phyloP scores from a whole-genome alignment of 2,113 vertebrate genomes.

The Alethe castanea region DNA sequence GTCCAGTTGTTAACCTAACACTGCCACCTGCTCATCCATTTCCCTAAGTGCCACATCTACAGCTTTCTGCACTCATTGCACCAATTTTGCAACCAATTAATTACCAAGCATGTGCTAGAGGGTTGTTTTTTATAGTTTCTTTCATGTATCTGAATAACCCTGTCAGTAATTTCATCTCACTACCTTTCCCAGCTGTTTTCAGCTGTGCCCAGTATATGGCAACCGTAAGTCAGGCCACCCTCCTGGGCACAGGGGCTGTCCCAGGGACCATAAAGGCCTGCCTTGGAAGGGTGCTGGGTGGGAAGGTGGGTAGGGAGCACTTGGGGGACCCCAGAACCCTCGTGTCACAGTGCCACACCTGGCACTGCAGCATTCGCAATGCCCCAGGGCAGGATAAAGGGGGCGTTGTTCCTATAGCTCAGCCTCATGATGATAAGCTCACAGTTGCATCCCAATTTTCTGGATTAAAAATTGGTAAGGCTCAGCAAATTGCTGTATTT shows the following conservation, averaged over 20 bases:
- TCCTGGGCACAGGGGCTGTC: not conserved
- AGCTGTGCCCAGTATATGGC: not conserved
- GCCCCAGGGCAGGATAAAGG: not conserved
- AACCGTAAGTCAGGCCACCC: not conserved
- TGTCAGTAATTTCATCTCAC: not conserved
- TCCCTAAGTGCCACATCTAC: not conserved
- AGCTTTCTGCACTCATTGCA: not conserved
- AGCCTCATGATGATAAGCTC: not conserved
- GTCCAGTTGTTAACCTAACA: not conserved
- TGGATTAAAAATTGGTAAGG: not conserved
- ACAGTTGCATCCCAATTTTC: not conserved
- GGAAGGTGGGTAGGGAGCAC: no score
- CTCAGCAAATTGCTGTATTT: not conserved
- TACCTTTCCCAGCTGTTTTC: not conserved
- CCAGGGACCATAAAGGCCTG: not conserved
- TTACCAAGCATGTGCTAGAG: not conserved
- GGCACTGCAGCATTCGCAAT: not conserved
- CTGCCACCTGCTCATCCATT: not conserved
- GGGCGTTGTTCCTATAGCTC: not conserved
- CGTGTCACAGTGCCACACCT: rapidly evolving
- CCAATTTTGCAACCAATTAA: not conserved
- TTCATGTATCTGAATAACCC: not conserved
- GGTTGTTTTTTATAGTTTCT: not conserved
- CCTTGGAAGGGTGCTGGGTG: not conserved
- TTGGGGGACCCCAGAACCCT: no score